Base-by-base conservation (phyloP, 2,113 vertebrate species). In the Microcebus jonahi region DNA sequence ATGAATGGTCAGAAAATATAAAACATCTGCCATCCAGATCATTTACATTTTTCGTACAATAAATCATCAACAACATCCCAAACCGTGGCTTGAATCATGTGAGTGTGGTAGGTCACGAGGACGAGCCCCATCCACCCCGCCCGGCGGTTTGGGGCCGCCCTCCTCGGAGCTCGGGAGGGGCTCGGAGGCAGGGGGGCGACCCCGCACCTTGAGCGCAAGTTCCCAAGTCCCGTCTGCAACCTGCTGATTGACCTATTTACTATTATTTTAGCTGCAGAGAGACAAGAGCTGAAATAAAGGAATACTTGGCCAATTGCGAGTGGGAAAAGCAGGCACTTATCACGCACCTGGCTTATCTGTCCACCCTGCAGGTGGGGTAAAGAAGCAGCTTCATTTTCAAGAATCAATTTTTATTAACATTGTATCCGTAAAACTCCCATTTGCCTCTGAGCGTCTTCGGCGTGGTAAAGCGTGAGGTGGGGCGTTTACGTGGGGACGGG, bases 1-100 rank as follows among this genome's bases (percentile, higher is more conserved):
- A 99, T 99, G 99, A 99, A 99, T 99, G 99, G 99, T 99, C 99
- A 99, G 99, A 99, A 99, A 99, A 99, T 99, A 99, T 99, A 99
- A 99, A 99, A 99, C 99, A 99, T 99, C 99, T 99, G 99, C 99
- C 99, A 99, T 98, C 98, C 98, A 99, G 99, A 99, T 99, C 99
- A 99, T 99, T 99, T 99, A 99, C 98, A 99, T 99, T 99, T 98
- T 99, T 99, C 94, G 71, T 99, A 98, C 98, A 98, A 99, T 99
- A 99, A 99, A 99, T 99, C 99, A 99, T 98, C 98, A 98, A 98
- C 99, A 99, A 98, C 98, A 99, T 99, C 99, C 99, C 95, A 98
- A 99, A 98, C 98, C 98, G 97, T 97, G 98, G 98, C 98, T 98
- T 99, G 98, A 98, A 98, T 99, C 98, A 98, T 97, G 97, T 97